Base-by-base conservation (phyloP, 2,797 vertebrate species). In the Sebastes jordani region DNA sequence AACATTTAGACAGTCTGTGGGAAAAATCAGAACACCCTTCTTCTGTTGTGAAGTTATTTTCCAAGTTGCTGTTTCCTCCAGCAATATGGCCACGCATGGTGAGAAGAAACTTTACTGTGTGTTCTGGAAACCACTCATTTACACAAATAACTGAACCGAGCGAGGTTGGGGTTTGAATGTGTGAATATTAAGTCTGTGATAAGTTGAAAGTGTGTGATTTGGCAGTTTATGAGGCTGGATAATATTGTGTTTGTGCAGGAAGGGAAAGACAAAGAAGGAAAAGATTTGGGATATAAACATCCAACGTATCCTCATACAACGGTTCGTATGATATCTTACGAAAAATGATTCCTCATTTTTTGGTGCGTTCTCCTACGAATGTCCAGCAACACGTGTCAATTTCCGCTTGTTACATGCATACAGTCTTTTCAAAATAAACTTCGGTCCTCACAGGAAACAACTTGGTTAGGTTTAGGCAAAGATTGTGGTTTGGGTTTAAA, bases 21-120 rank as follows among this genome's bases (percentile, higher is more conserved):
- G 36, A 61, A 65, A 69, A 71, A 75, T 65, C 73, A 36, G 10
- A 78, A 11, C 74, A 27, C 61, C 58, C 58, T 49, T 74, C 58
- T 36, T 67, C 49, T 66, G 8, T 36, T 11, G 10, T 25, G 18
- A 54, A 4, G 46, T 79, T 66, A 38, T 27, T 75, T 58, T 79
- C 20, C 36, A 69, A 52, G 54, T 69, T 64, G 38, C 23, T 29
- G 27, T n/a, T 76, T 58, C 36, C 64, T 78, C 3, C 38, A 71
- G 42, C 56, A 6, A 76, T 76, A 11, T 56, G 67, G 11, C 36
- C 34, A 11, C 59, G 34, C 11, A 56, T 30, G 49, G 76, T 71
- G 69, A 84, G 54, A 79, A 23, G 72, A 86, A 74, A 60, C 27
- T 49, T 49, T 3, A 34, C 25, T 30, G 1, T 30, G 56, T 52